phyloP scores from a whole-genome alignment of 2,113 vertebrate genomes.

The Neotoma lepida region DNA sequence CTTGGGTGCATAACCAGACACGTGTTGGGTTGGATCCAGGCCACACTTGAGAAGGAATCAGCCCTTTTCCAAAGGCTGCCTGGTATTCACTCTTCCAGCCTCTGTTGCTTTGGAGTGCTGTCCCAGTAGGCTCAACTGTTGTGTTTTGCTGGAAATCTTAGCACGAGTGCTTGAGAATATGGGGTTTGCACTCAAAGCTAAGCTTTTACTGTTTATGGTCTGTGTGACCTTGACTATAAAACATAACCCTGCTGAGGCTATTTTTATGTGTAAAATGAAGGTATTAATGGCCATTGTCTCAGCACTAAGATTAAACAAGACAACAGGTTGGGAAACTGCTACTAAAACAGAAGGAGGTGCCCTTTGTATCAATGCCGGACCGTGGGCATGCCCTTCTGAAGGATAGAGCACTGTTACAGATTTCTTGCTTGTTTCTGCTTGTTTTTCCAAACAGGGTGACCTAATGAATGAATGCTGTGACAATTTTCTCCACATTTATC shows the following conservation, averaged over 20 bases:
- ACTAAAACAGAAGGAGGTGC: neutral
- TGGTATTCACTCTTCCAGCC: neutral
- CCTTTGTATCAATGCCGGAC: neutral
- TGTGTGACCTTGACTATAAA: neutral
- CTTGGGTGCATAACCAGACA: neutral
- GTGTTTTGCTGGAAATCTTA: neutral
- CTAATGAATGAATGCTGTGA: neutral
- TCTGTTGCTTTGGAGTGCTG: neutral
- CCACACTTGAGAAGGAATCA: neutral
- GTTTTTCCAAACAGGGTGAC: neutral
- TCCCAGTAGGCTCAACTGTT: rapidly evolving
- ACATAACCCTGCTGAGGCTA: neutral
- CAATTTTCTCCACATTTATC: neutral
- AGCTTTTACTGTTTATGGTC: neutral
- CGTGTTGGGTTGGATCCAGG: neutral
- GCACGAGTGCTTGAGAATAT: neutral
- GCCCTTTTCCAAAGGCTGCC: neutral
- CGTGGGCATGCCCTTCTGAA: neutral
- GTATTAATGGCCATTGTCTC: neutral
- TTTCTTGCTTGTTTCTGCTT: neutral
- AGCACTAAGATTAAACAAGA: neutral
- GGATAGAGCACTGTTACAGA: neutral
- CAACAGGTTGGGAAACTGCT: neutral
- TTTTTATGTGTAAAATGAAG: neutral
- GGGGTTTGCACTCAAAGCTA: neutral